These are phyloP conservation scores for Cantharis lateralis DNA, from an alignment of 2,888 invertebrate species.

Conservation along the genomic window DNA sequence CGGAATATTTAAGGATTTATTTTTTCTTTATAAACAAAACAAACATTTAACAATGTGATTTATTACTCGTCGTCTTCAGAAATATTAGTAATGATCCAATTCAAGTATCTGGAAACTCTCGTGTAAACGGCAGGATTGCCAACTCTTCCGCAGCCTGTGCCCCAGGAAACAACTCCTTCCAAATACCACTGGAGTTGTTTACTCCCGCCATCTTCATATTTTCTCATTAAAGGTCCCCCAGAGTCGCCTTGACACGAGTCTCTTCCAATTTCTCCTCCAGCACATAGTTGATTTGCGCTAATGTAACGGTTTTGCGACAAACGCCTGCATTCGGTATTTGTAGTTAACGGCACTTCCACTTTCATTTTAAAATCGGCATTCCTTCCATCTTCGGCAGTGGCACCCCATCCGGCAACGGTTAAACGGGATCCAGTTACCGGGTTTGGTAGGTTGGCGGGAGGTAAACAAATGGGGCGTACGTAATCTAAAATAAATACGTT, in stretches of 20 bases:
- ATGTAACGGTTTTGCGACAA: background rate
- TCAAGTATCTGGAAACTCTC: slow-evolving; percentile 76
- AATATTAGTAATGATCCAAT: slow-evolving; percentile 75
- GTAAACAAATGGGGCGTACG: slow-evolving; percentile 14
- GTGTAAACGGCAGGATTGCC: slow-evolving; percentile 90
- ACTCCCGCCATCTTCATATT: background rate
- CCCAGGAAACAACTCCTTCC: slow-evolving; percentile 84
- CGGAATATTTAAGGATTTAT: no score
- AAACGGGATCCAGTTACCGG: background rate
- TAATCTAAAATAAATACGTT: slow-evolving; percentile 1
- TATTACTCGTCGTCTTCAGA: background rate
- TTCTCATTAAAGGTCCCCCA: slow-evolving; percentile 72
- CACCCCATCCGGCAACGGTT: slow-evolving; percentile 7
- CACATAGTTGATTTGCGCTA: slow-evolving; percentile 63
- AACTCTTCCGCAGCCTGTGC: slow-evolving; percentile 82
- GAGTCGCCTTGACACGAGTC: slow-evolving; percentile 76
- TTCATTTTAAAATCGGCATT: slow-evolving; percentile 25
- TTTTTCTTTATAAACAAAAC: no score
- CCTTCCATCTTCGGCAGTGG: background rate
- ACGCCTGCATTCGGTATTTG: background rate
- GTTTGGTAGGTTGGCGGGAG: background rate
- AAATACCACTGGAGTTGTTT: slow-evolving; percentile 7
- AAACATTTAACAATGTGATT: background rate
- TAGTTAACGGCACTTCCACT: slow-evolving; percentile 58
- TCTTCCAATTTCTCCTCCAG: slow-evolving; percentile 67